Percentiles rank a stretch among this genome's conserved stretches.
Evolutionary conservation across 2,113 vertebrate species (phyloP).

Genomic region (Ciconia boyciana): DNA sequence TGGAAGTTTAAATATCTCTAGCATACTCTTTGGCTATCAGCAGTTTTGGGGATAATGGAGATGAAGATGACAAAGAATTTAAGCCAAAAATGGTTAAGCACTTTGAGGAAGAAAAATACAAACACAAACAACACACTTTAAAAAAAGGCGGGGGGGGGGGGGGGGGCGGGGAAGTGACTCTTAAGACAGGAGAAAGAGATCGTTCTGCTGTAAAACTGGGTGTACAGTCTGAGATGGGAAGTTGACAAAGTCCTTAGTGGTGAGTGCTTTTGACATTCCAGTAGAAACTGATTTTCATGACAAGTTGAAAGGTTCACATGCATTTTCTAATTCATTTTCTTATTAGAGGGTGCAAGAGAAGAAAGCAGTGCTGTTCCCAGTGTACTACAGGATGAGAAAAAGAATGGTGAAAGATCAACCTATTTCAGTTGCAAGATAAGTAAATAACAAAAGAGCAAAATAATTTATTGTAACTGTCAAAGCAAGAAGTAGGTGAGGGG

Average conservation of each 20-base stretch:
- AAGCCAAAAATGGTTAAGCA: neutral
- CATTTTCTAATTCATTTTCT: neutral
- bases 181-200: neutral
- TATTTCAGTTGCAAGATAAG: neutral
- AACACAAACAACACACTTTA: neutral
- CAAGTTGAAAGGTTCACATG: neutral
- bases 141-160: neutral
- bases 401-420: neutral
- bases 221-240: neutral
- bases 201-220: neutral
- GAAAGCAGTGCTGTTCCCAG: neutral
- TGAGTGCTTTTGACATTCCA: neutral
- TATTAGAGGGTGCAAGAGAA: neutral
- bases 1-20: neutral
- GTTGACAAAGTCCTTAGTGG: neutral
- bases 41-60: neutral
- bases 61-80: neutral
- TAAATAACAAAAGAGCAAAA: neutral
- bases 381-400: neutral
- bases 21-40: neutral
- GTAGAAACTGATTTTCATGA: neutral
- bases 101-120: neutral
- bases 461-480: neutral
- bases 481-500: neutral
- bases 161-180: neutral